Percentiles rank a stretch among this genome's conserved stretches.
These are phyloP conservation scores for Lasioglossum zephyrum DNA, from an alignment of 2,888 invertebrate species.

Conservation along the genomic window DNA sequence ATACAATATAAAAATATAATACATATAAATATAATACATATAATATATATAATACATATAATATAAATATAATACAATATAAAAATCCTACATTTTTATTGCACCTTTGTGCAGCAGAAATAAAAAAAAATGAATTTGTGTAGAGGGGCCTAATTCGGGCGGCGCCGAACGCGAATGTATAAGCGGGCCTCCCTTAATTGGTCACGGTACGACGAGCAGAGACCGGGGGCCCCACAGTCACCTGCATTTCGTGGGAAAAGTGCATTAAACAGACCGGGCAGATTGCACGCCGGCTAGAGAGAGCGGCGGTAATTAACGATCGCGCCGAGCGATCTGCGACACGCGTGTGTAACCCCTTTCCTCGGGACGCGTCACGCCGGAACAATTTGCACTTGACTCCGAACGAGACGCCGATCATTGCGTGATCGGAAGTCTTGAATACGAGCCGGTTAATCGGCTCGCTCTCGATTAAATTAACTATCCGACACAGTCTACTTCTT, in stretches of 20 bases:
- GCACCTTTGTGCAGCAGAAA: no score
- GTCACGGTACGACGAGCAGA: slow-evolving; percentile 52
- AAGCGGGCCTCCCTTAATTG: slow-evolving; percentile 59
- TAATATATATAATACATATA: no score
- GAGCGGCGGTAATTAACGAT: slow-evolving; percentile 27
- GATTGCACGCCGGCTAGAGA: slow-evolving; percentile 30
- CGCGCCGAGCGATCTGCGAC: slow-evolving; percentile 17
- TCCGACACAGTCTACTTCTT: background rate
- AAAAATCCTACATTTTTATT: no score
- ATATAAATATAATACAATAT: no score
- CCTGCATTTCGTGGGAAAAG: slow-evolving; percentile 61
- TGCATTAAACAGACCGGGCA: slow-evolving; percentile 36
- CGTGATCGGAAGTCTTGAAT: background rate
- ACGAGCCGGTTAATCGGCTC: background rate
- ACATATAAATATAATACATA: no score
- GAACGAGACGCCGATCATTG: background rate
- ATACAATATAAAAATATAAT: no score
- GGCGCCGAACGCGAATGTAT: slow-evolving; percentile 7
- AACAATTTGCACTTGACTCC: slow-evolving; percentile 15
- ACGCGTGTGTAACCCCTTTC: background rate
- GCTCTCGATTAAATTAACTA: background rate
- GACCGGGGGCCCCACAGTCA: slow-evolving; percentile 27
- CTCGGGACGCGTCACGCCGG: background rate
- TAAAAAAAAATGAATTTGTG: no score
- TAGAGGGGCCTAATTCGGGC: slow-evolving; percentile 48